Evolutionary conservation across 1,140 invertebrate species (phyloP).

Genomic region (Musca vetustissima): DNA sequence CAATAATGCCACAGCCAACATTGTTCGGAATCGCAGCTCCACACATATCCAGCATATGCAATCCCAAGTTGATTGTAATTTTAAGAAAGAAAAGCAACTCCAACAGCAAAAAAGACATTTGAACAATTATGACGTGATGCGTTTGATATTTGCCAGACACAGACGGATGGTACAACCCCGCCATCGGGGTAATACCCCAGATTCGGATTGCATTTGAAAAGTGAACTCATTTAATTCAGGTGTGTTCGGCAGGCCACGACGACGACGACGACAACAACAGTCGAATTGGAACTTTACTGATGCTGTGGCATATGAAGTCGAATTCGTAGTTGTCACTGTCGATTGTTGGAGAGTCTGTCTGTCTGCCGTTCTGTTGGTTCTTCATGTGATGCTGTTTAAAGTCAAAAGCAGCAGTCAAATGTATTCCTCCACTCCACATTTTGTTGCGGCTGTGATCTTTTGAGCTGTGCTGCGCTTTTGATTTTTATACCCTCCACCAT

Average conservation of each 20-base stretch:
- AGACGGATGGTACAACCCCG: too few relatives aligned
- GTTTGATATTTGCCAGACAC: slow-evolving; percentile 3
- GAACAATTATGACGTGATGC: slow-evolving; percentile 8
- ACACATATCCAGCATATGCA: too few relatives aligned
- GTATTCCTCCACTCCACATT: too few relatives aligned
- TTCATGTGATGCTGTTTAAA: neutral
- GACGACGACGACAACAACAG: neutral
- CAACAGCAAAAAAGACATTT: too few relatives aligned
- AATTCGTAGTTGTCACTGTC: neutral
- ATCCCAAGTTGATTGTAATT: too few relatives aligned
- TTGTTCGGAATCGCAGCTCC: too few relatives aligned
- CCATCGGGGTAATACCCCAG: neutral
- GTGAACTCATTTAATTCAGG: slow-evolving; percentile 7
- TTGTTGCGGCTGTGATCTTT: neutral
- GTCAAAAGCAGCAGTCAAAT: too few relatives aligned
- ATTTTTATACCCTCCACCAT: too few relatives aligned
- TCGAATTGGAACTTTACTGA: neutral
- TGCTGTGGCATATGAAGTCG: neutral
- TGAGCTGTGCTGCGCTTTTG: too few relatives aligned
- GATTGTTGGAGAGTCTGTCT: neutral
- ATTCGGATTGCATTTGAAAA: neutral
- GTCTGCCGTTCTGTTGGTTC: neutral
- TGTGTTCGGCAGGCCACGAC: neutral
- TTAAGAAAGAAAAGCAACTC: too few relatives aligned
- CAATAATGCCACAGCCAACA: too few relatives aligned